Percentiles rank a stretch among this genome's conserved stretches.
phyloP scores from a whole-genome alignment of 2,113 vertebrate species.

The Aviceda subcristata region DNA sequence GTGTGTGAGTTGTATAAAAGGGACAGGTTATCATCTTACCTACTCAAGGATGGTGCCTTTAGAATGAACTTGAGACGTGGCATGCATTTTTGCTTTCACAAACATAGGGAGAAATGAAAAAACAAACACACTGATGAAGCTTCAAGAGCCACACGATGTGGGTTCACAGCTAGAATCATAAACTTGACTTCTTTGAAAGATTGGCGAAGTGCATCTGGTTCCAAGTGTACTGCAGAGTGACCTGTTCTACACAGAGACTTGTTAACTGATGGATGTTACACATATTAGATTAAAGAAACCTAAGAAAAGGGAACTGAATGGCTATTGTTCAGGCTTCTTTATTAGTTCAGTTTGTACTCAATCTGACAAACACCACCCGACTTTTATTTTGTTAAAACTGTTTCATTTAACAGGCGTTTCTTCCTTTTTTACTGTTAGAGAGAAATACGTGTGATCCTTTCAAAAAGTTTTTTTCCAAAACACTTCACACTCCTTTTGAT shows the following conservation, averaged over 20 bases:
- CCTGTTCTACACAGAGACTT: neutral
- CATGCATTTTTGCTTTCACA: neutral
- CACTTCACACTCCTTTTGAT: neutral
- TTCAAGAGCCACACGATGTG: neutral
- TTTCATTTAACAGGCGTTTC: neutral
- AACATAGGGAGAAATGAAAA: neutral
- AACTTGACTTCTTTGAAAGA: neutral
- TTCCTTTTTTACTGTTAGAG: neutral
- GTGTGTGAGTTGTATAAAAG: neutral
- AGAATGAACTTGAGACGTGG: neutral
- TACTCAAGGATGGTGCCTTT: neutral
- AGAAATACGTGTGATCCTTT: neutral
- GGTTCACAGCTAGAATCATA: neutral
- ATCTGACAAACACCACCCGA: neutral
- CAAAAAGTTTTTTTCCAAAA: neutral
- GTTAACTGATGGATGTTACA: neutral
- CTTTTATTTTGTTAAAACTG: neutral
- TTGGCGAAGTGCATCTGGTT: neutral
- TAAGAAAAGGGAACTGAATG: neutral
- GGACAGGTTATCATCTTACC: neutral
- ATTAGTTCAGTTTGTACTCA: neutral
- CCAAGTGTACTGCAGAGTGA: neutral
- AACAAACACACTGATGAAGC: neutral
- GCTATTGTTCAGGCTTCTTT: neutral
- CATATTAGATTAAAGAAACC: neutral